Conservation (phyloP, 2,113 vertebrate species). For the Rostratula benghalensis region DNA sequence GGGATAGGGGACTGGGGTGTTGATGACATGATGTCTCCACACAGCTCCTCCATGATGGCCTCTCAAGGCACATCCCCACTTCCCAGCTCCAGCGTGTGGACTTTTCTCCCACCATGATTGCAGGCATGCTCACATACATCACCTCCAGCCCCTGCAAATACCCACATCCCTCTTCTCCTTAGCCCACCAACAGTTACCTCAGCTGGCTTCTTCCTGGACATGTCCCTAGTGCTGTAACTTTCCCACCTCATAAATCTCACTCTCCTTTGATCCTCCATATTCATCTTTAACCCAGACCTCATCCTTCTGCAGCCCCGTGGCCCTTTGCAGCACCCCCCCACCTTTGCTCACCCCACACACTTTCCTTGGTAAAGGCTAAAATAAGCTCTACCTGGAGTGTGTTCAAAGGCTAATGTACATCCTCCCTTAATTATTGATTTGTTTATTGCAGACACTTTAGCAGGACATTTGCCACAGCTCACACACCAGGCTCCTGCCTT, state of each 20-base stretch:
- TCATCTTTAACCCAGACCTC: neutral
- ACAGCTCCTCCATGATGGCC: neutral
- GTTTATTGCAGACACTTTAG: slow-evolving; percentile 70
- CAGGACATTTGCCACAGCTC: slow-evolving; percentile 42
- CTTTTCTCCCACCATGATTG: neutral
- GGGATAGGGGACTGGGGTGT: accelerated
- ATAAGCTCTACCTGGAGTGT: slow-evolving; percentile 68
- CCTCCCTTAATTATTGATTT: slow-evolving; percentile 79
- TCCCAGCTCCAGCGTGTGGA: neutral
- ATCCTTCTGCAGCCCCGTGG: neutral
- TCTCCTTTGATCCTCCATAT: neutral
- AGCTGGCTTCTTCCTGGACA: neutral
- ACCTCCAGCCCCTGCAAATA: neutral
- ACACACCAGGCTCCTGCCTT: slow-evolving; percentile 21
- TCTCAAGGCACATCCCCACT: neutral
- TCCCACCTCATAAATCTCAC: neutral
- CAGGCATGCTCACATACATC: neutral
- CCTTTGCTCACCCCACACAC: neutral
- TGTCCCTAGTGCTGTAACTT: neutral
- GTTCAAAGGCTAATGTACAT: slow-evolving; percentile 75
- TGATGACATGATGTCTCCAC: neutral
- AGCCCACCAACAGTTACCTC: neutral
- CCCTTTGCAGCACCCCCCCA: neutral
- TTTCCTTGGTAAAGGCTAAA: slow-evolving; percentile 40
- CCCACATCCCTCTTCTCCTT: neutral